Conservation (phyloP, 2,888 invertebrate genomes). For the Arctia plantaginis region DNA sequence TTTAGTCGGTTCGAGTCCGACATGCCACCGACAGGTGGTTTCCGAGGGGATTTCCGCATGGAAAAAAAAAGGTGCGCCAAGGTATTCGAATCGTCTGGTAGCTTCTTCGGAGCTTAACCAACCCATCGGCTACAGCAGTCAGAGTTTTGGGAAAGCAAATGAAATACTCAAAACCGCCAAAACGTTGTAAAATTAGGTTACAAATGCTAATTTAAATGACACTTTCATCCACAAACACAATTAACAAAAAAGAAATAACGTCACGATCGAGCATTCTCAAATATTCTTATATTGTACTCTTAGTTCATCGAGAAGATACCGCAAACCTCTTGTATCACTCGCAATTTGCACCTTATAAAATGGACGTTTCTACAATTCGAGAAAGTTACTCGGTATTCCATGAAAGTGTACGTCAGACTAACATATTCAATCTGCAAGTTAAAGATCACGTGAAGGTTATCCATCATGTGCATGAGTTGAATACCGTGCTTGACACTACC, state of each 20-base stretch:
- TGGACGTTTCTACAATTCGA: conserved; percentile 24
- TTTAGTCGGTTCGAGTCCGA: no score
- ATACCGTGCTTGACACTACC: conserved; percentile 27
- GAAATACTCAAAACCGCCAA: neutral
- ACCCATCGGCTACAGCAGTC: neutral
- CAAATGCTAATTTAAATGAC: neutral
- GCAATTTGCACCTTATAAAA: conserved; percentile 20
- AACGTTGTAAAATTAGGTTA: neutral
- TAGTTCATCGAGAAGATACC: conserved; percentile 25
- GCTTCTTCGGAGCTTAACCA: neutral
- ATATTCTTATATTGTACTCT: neutral
- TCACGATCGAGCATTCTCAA: neutral
- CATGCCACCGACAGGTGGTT: no score
- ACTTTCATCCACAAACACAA: neutral
- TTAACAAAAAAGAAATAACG: neutral
- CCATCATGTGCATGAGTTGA: conserved; percentile 44
- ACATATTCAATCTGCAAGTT: conserved; percentile 57
- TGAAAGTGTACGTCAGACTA: conserved; percentile 40
- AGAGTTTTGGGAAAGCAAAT: neutral
- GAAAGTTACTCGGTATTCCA: conserved; percentile 48
- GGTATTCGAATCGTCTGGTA: neutral
- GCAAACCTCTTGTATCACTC: neutral
- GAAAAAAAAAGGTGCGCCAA: no score
- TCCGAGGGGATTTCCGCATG: no score
- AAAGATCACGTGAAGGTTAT: conserved; percentile 56